A percentile compares a stretch with the other conserved stretches of the same genome.
phyloP scores from a whole-genome alignment of 2,888 invertebrate genomes.

The Stictocephala bisonia region DNA sequence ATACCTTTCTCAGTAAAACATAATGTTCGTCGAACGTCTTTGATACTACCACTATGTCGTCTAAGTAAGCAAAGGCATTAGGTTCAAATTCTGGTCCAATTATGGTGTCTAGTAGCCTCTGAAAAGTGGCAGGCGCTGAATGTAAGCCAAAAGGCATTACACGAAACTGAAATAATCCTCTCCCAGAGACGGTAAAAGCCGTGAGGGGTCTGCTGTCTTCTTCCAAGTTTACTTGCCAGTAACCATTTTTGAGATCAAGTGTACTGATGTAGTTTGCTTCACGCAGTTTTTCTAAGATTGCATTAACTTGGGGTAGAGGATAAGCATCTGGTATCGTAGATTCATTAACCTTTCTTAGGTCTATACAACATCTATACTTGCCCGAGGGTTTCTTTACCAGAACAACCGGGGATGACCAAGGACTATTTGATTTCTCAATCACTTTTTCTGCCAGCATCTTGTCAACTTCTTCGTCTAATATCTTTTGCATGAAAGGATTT shows the following conservation, averaged over 20 bases:
- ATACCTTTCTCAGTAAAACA: constrained; percentile 48
- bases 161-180: constrained; percentile 49
- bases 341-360: constrained; percentile 47
- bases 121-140: constrained; percentile 59
- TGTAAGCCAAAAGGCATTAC: constrained; percentile 60
- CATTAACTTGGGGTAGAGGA: constrained; percentile 50
- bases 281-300: constrained; percentile 50
- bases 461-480: constrained; percentile 53
- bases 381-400: constrained; percentile 54
- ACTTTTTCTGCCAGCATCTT: constrained; percentile 55
- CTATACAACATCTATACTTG: constrained; percentile 51
- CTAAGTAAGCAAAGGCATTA: constrained; percentile 5
- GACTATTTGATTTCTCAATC: constrained; percentile 55
- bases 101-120: constrained; percentile 58
- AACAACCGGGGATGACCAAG: constrained; percentile 57
- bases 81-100: constrained; percentile 57
- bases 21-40: constrained; percentile 54
- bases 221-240: constrained; percentile 53
- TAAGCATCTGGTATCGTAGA: constrained; percentile 53
- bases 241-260: constrained; percentile 51
- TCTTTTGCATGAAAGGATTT: constrained; percentile 41
- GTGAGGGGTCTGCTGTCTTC: constrained; percentile 48
- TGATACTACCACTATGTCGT: constrained; percentile 17
- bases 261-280: constrained; percentile 52
- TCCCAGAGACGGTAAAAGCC: constrained; percentile 52